These are phyloP conservation scores for Odontocerum albicorne DNA, from an alignment of 2,888 invertebrate species.

Conservation along the genomic window DNA sequence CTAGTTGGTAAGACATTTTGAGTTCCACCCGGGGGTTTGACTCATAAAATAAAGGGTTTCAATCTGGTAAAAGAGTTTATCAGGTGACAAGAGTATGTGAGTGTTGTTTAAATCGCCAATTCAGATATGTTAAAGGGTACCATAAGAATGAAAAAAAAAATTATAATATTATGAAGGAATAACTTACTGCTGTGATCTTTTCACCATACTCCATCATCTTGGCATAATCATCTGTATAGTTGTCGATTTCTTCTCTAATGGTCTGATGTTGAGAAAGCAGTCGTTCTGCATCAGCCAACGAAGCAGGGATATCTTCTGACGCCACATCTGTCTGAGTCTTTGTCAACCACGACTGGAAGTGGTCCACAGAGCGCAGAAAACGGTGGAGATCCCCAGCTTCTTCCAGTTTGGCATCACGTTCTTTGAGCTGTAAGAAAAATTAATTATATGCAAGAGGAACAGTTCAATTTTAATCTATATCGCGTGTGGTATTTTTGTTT, in stretches of 20 bases:
- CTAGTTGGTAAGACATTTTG: no score
- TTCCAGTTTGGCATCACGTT: constrained; percentile 96
- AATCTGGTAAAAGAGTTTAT: no score
- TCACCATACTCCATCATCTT: constrained; percentile 99
- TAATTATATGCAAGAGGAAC: no score
- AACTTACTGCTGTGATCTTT: constrained; percentile 77
- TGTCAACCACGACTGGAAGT: constrained; percentile 99
- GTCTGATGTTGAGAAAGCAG: constrained; percentile 96
- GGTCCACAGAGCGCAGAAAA: constrained; percentile 97
- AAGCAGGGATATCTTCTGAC: constrained; percentile 92
- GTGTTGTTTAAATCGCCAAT: no score
- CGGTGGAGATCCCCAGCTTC: constrained; percentile 98
- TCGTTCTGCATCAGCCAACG: constrained; percentile 95
- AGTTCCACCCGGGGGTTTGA: no score
- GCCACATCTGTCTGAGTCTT: constrained; percentile 99
- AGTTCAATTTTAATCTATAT: no score
- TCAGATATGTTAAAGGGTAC: no score
- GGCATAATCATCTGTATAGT: constrained; percentile 96
- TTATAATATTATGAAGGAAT: no score
- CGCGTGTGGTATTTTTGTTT: no score
- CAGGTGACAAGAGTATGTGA: no score
- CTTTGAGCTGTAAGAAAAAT: constrained; percentile 77
- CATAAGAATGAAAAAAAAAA: no score
- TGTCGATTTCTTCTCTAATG: constrained; percentile 98
- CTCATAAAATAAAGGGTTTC: no score